Evolutionary conservation across 2,113 vertebrate genomes (phyloP), one percentile per base, ranked within the genome.

Genomic region (Aegithalos caudatus): DNA sequence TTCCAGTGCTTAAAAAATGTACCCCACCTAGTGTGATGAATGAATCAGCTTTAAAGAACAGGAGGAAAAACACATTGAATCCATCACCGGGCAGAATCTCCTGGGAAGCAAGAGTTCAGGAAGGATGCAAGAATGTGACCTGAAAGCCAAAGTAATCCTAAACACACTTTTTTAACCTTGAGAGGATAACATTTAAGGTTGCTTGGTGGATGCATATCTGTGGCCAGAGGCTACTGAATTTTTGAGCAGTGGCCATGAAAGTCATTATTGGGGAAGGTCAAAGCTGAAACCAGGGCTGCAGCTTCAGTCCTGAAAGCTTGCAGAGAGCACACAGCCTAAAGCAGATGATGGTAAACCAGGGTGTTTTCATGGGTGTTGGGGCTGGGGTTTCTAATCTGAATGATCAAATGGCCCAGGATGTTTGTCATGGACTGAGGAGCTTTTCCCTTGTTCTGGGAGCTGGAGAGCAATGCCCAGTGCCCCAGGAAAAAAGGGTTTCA

Each of bases 21-120:
- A 84, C 89, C 78, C 90, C 94, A 84, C 94, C 93, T 97, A 86
- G 35, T 65, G 67, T 72, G 86, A 66, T 47, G 79, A 74, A 92
- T 81, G 74, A 88, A 78, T 56, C 3, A 12, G 45, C 58, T 78
- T 86, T 48, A 81, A 88, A 88, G 56, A 87, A 65, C 35, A 67
- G 56, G 70, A 95, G 60, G 48, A 74, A 91, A 92, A 96, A 73
- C 94, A 94, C 71, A 67, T 85, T 86, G 74, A 37, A 81, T 92
- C 67, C 45, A 95, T 95, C 70, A 92, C 38, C 0, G 0, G 33
- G 38, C 71, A 85, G 61, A 40, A 31, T 94, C 92, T 79, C 91
- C 76, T 65, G 94, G 79, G 94, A 94, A 85, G 73, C 17, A 1
- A 17, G 33, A 93, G 82, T 66, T 90, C 62, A 86, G 79, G 45